phyloP scores from a whole-genome alignment of 2,113 vertebrate genomes.

The Urocynchramus pylzowi region DNA sequence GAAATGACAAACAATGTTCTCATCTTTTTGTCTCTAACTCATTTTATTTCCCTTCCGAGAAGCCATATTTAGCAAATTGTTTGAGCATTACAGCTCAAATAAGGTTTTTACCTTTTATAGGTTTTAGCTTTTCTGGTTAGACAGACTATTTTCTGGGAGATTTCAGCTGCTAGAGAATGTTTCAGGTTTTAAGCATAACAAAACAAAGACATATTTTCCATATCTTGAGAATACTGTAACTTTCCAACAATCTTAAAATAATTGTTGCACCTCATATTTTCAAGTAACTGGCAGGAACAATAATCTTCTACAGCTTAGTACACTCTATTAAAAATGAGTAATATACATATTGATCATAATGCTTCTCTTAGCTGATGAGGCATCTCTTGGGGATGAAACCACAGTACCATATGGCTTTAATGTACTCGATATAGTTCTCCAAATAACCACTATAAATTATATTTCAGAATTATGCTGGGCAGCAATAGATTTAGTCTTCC shows the following conservation, averaged over 20 bases:
- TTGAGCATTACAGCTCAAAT: not conserved
- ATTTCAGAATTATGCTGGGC: conserved; percentile 39
- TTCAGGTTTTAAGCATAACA: conserved; percentile 15
- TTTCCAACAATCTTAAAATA: conserved; percentile 49
- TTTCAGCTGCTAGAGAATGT: conserved; percentile 2
- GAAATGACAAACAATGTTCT: not conserved
- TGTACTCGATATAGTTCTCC: conserved; percentile 49
- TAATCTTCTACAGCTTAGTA: conserved; percentile 61
- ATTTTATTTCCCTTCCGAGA: not conserved
- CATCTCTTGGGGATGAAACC: conserved; percentile 58
- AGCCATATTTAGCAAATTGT: conserved; percentile 16
- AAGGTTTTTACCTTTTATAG: conserved; percentile 37
- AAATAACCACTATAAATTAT: conserved; percentile 60
- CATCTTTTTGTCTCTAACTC: not conserved
- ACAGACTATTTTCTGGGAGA: not conserved
- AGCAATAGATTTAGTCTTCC: conserved; percentile 17
- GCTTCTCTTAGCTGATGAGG: conserved; percentile 52
- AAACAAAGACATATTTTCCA: conserved; percentile 41
- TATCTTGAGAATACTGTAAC: conserved; percentile 45
- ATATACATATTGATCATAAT: conserved; percentile 55
- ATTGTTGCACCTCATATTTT: conserved; percentile 60
- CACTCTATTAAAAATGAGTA: conserved; percentile 48
- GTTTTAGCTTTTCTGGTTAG: not conserved
- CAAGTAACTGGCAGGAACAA: conserved; percentile 33
- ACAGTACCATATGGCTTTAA: conserved; percentile 52